Conservation (phyloP, 2,888 invertebrate genomes). For the Platycnemis pennipes region DNA sequence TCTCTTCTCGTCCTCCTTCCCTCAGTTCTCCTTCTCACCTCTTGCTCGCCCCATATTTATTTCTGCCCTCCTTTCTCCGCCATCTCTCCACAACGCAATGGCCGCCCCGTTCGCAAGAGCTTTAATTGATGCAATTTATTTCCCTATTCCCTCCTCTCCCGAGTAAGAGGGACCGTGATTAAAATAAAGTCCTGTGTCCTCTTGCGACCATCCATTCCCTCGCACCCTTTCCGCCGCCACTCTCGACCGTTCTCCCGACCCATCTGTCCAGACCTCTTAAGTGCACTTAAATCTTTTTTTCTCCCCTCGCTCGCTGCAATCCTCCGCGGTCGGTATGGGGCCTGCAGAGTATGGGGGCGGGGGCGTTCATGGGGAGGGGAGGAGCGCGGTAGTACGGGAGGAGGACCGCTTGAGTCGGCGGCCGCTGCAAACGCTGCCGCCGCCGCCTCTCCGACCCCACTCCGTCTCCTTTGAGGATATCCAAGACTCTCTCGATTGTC, state of each 20-base stretch:
- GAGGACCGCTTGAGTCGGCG: background rate
- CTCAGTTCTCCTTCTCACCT: too few relatives aligned
- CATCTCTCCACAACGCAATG: background rate
- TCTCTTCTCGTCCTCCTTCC: too few relatives aligned
- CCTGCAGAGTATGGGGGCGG: background rate
- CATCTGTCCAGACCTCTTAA: background rate
- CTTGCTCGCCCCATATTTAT: too few relatives aligned
- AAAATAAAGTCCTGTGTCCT: conserved; percentile 37
- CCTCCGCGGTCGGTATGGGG: background rate
- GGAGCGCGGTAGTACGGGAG: background rate
- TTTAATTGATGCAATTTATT: conserved; percentile 64
- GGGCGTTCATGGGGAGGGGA: background rate
- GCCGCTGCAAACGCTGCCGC: background rate
- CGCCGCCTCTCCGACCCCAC: background rate
- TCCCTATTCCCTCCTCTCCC: conserved; percentile 26
- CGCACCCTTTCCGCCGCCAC: background rate
- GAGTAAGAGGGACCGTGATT: conserved; percentile 53
- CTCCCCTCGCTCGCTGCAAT: too few relatives aligned
- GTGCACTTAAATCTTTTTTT: conserved; percentile 40
- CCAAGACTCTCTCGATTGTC: too few relatives aligned
- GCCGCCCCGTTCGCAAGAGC: background rate
- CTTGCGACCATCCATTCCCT: background rate
- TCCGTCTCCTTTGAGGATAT: too few relatives aligned
- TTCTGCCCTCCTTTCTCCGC: background rate
- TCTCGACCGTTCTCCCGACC: background rate